Evolutionary conservation across 2,888 invertebrate species (phyloP).

Genomic region (Cristatella mucedo): DNA sequence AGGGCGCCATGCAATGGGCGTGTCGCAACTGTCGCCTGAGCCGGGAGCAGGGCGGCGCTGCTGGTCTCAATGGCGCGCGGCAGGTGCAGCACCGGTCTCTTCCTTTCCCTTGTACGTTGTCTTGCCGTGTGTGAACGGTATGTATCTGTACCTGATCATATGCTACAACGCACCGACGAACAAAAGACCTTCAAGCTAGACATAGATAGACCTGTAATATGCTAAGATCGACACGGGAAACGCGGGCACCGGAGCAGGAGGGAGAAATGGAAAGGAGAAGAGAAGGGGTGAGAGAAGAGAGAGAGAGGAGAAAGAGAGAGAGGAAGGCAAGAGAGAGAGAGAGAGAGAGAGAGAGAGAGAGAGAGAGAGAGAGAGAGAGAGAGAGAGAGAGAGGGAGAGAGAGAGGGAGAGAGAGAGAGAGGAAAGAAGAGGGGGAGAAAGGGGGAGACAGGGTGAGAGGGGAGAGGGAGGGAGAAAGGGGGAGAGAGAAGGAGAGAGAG

Average conservation of each 20-base stretch:
- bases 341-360: background rate
- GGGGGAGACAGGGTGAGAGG: background rate
- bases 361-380: background rate
- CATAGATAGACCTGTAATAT: background rate
- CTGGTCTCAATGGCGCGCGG: no score
- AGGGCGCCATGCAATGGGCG: background rate
- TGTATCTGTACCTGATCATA: constrained; percentile 97
- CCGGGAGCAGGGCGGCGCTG: no score
- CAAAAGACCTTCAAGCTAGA: background rate
- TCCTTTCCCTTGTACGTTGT: constrained; percentile 57
- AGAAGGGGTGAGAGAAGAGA: no score
- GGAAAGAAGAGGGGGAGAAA: background rate
- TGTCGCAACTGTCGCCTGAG: background rate
- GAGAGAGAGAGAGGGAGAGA: constrained; percentile 9
- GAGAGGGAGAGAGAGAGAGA: constrained; percentile 10
- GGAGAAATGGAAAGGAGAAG: background rate
- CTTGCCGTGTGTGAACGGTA: constrained; percentile 96
- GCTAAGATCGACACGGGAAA: background rate
- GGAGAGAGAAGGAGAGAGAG: constrained; percentile 7
- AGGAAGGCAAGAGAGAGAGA: background rate
- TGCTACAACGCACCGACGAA: constrained; percentile 52
- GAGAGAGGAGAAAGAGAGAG: no score
- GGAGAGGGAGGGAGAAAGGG: constrained; percentile 6
- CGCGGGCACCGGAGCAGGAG: background rate
- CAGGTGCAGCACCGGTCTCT: no score